phyloP scores from a whole-genome alignment of 2,888 invertebrate species.

The Didymodactylos carnosus region DNA sequence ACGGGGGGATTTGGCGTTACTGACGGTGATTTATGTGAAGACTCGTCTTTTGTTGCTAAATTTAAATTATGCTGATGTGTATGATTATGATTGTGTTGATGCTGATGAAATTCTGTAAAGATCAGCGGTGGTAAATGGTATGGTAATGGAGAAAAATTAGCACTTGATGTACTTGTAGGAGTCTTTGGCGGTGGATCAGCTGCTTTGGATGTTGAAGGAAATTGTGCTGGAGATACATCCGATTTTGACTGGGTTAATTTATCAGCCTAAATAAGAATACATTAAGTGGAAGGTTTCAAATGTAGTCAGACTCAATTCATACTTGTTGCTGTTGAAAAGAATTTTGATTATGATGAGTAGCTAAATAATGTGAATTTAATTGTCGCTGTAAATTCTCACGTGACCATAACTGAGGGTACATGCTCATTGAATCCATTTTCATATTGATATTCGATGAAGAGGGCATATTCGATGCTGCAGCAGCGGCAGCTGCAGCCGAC shows the following conservation, averaged over 20 bases:
- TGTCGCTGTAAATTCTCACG: not conserved
- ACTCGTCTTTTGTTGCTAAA: not conserved
- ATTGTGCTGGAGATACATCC: no score
- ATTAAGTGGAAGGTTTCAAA: no score
- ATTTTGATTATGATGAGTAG: not conserved
- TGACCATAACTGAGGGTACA: not conserved
- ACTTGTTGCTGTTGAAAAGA: no score
- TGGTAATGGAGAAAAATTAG: no score
- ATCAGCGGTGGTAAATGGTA: not conserved
- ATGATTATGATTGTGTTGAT: not conserved
- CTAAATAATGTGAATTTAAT: no score
- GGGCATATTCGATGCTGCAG: not conserved
- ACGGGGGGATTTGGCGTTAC: not conserved
- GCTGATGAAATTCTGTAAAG: not conserved
- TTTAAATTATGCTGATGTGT: not conserved
- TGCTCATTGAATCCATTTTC: not conserved
- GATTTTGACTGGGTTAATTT: no score
- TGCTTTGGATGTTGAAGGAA: not conserved
- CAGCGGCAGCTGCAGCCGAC: not conserved
- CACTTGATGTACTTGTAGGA: no score
- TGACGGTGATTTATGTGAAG: not conserved
- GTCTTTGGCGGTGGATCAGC: not conserved
- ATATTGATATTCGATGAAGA: not conserved
- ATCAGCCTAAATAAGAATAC: no score
- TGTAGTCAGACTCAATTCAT: no score